A percentile compares a stretch with the other conserved stretches of the same genome.
Evolutionary conservation across 2,797 vertebrate genomes (phyloP).

Genomic region (Periophthalmus magnuspinnatus): DNA sequence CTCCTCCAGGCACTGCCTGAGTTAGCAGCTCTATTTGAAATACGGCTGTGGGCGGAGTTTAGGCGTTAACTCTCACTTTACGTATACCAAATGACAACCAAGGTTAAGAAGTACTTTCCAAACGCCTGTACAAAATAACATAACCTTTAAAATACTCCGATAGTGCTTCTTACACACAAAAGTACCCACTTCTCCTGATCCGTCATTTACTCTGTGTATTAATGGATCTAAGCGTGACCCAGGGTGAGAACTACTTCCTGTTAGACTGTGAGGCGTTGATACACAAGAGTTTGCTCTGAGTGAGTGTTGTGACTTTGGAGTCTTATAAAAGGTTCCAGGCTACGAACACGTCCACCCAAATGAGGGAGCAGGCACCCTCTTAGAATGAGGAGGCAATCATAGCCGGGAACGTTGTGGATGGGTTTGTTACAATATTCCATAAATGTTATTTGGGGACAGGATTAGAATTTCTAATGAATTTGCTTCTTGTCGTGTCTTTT

Average conservation of each 20-base stretch:
- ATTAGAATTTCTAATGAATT: too few species aligned
- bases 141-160: too few species aligned
- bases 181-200: slow-evolving; percentile 12
- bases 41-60: too few species aligned
- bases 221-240: slow-evolving; percentile 22
- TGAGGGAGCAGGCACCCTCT: slow-evolving; percentile 40
- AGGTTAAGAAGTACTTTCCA: too few species aligned
- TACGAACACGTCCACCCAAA: slow-evolving; percentile 50
- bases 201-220: slow-evolving; percentile 18
- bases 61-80: too few species aligned
- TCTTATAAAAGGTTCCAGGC: slow-evolving; percentile 40
- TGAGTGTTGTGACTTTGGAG: slow-evolving; percentile 45
- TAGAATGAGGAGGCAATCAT: slow-evolving; percentile 54
- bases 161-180: neutral
- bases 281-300: slow-evolving; percentile 25
- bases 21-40: too few species aligned
- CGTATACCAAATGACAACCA: too few species aligned
- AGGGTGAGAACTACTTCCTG: slow-evolving; percentile 38
- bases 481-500: too few species aligned
- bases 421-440: neutral
- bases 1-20: too few species aligned
- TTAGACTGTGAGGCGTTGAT: slow-evolving; percentile 25
- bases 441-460: too few species aligned
- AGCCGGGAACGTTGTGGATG: neutral
- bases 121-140: too few species aligned